Base-by-base conservation (phyloP, 2,888 invertebrate species). In the Theodoxus fluviatilis region DNA sequence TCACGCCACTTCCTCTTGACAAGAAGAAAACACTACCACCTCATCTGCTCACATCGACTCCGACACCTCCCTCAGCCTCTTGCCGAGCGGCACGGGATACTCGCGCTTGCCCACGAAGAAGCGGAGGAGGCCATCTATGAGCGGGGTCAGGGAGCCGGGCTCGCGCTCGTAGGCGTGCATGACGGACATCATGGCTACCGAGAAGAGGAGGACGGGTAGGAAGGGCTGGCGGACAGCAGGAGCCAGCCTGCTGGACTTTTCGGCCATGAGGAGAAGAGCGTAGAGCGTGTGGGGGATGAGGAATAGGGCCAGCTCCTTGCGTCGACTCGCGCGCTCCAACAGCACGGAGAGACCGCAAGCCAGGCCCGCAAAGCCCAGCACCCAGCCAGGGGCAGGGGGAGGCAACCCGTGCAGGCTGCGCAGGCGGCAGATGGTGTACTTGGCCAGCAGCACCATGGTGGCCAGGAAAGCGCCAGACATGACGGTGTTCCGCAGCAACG, bases 91-190 rank as follows among this genome's bases (percentile, higher is more conserved):
- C n/a, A n/a, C n/a, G n/a, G n/a, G n/a, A n/a, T n/a, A n/a, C n/a
- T n/a, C n/a, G n/a, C 76, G 68, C 43, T 76, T 72, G 2, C 82
- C 82, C 31, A 82, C 79, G 49, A 83, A 82, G 67, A 77, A 80
- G 65, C 73, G 75, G 18, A 83, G 71, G 4, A 82, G 68, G 40
- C 81, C 80, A 33, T 78, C 76, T 4, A 82, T 70, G 7, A 83
- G 75, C 67, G 78, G 40, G 0, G 78, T 78, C 61, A 82, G 70
- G 3, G 82, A 80, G 33, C 78, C 76, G 35, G 81, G 80, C 61
- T 82, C 80, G n/a, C 80, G 71, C 69, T 83, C 83, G 66, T 81
- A 82, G 0, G 83, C 80, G 68, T 83, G 80, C 83, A 83, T 83
- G 2, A 83, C 74, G 7, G 78, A 77, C 33, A 77, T 75, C 81